These are phyloP conservation scores for Apamea anceps DNA, from an alignment of 2,888 invertebrate species.

Conservation along the genomic window DNA sequence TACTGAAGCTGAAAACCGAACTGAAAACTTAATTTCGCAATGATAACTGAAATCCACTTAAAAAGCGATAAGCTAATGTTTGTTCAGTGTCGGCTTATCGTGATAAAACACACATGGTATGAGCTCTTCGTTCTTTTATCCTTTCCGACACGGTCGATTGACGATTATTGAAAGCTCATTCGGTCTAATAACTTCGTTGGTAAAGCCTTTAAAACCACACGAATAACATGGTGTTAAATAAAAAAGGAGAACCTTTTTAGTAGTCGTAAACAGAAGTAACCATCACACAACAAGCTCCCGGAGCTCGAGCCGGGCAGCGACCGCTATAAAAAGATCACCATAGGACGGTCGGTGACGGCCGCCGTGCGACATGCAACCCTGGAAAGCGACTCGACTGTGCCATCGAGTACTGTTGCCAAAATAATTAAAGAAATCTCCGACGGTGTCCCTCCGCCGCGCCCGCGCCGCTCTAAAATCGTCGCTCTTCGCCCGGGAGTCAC, in stretches of 20 bases:
- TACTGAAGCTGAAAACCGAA: constrained; percentile 38
- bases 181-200: constrained; percentile 28
- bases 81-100: constrained; percentile 64
- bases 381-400: constrained; percentile 90
- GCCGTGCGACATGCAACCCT: constrained; percentile 90
- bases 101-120: constrained; percentile 53
- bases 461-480: constrained; percentile 91
- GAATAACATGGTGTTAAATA: constrained; percentile 52
- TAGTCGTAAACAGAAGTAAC: constrained; percentile 77
- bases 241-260: constrained; percentile 72
- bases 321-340: constrained; percentile 90
- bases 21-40: constrained; percentile 56
- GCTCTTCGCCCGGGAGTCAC: constrained; percentile 91
- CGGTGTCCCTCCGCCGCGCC: constrained; percentile 91
- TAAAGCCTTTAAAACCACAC: constrained; percentile 36
- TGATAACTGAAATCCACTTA: constrained; percentile 58
- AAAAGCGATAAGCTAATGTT: constrained; percentile 63
- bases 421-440: constrained; percentile 94
- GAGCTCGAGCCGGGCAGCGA: constrained; percentile 88
- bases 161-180: constrained; percentile 53
- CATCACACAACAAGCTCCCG: constrained; percentile 77
- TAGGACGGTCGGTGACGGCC: constrained; percentile 85
- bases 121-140: constrained; percentile 46
- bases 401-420: constrained; percentile 93
- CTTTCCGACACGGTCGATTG: constrained; percentile 46